Conservation (phyloP, 2,797 vertebrate genomes). For the Peromyscus eremicus region DNA sequence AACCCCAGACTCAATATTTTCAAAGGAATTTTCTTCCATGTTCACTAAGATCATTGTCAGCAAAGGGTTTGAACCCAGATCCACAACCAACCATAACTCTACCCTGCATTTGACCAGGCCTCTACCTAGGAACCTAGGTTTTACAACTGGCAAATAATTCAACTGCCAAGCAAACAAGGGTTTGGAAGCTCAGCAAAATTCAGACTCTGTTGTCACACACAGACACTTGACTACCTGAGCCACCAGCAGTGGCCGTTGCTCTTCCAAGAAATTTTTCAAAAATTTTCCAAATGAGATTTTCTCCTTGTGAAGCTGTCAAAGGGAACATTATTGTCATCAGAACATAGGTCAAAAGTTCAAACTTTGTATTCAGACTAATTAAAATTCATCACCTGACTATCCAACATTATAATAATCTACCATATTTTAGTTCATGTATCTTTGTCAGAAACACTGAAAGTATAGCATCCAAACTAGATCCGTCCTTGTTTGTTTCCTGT, state of each 20-base stretch:
- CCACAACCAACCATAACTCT: not conserved
- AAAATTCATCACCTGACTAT: not conserved
- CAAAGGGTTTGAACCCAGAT: not conserved
- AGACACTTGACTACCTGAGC: not conserved
- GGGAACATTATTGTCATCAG: not conserved
- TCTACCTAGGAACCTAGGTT: not conserved
- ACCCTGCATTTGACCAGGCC: not conserved
- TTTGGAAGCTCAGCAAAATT: not conserved
- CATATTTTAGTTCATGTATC: not conserved
- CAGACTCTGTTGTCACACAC: not conserved
- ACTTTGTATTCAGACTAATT: not conserved
- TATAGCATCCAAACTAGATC: not conserved
- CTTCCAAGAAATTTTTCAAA: fast-evolving
- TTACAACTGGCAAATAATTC: not conserved
- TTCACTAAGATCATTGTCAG: not conserved
- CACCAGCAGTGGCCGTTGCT: not conserved
- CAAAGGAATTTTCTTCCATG: not conserved
- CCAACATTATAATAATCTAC: not conserved
- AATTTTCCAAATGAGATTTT: too few relatives aligned
- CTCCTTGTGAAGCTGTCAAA: not conserved
- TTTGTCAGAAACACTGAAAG: not conserved
- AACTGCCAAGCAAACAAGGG: not conserved
- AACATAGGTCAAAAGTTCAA: not conserved
- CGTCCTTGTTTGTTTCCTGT: not conserved
- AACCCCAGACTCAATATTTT: too few relatives aligned